Evolutionary conservation across 2,113 vertebrate genomes (phyloP).

Genomic region (Falco punctatus): DNA sequence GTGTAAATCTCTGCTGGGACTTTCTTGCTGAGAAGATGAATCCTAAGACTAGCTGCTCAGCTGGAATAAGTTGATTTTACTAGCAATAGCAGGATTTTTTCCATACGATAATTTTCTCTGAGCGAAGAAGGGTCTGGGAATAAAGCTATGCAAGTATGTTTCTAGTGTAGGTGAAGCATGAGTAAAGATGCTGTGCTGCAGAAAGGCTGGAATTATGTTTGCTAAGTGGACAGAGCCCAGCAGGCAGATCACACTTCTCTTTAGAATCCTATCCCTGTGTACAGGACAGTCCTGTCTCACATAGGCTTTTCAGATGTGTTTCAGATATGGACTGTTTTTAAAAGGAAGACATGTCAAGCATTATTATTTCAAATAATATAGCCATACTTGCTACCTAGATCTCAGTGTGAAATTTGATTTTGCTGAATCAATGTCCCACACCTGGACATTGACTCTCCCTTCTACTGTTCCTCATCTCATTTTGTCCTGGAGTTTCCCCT

Average conservation of each 20-base stretch:
- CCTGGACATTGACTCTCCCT: not conserved
- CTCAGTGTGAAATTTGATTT: not conserved
- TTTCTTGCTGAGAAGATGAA: not conserved
- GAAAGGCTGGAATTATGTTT: not conserved
- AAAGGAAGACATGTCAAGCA: not conserved
- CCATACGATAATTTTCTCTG: not conserved
- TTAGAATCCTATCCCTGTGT: not conserved
- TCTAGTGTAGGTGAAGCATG: not conserved
- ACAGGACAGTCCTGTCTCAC: not conserved
- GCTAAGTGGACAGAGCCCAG: not conserved
- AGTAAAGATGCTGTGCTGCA: not conserved
- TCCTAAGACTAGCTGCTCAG: not conserved
- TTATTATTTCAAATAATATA: not conserved
- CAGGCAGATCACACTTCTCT: not conserved
- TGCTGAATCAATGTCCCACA: not conserved
- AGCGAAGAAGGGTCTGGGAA: not conserved
- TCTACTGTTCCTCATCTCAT: not conserved
- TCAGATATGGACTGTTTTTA: not conserved
- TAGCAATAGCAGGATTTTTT: not conserved
- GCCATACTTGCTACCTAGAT: not conserved
- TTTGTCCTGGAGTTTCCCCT: not conserved
- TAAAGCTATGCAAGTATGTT: not conserved
- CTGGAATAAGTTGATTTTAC: not conserved
- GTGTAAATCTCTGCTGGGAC: not conserved
- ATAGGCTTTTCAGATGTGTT: constrained; percentile 12